A percentile compares a stretch with the other conserved stretches of the same genome.
phyloP scores from a whole-genome alignment of 2,797 vertebrate species.

The Hypotaenidia okinawae region DNA sequence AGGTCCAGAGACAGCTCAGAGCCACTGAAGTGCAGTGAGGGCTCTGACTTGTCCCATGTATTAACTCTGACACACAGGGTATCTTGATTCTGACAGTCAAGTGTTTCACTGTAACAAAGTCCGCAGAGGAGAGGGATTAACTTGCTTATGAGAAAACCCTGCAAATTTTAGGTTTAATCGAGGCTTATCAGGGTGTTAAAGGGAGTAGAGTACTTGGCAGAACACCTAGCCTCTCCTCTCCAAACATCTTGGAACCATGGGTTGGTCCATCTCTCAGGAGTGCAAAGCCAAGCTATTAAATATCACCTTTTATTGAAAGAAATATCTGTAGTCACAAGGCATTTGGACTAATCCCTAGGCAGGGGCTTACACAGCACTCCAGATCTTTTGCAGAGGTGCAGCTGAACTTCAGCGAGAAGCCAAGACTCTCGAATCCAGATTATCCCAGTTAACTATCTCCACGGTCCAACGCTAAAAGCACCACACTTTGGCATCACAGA shows the following conservation, averaged over 20 bases:
- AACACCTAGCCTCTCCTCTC: not conserved
- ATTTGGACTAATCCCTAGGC: not conserved
- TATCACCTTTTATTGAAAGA: not conserved
- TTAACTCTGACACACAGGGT: not conserved
- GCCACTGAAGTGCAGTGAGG: not conserved
- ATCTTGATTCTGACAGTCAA: not conserved
- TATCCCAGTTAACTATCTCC: not conserved
- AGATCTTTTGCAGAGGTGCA: not conserved
- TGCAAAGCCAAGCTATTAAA: not conserved
- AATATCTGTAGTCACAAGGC: not conserved
- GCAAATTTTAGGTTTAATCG: not conserved
- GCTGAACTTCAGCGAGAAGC: not conserved
- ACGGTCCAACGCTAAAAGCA: not conserved
- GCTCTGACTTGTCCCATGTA: not conserved
- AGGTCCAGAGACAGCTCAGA: not conserved
- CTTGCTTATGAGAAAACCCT: not conserved
- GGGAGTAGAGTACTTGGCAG: not conserved
- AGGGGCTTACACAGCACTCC: not conserved
- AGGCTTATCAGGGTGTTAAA: not conserved
- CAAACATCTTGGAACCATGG: not conserved
- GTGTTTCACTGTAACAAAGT: not conserved
- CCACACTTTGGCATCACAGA: not conserved
- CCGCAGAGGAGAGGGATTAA: not conserved
- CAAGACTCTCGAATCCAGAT: not conserved
- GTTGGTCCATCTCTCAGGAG: not conserved